These are phyloP conservation scores for Pterophyllum scalare DNA, from an alignment of 2,113 vertebrate species.

Conservation along the genomic window DNA sequence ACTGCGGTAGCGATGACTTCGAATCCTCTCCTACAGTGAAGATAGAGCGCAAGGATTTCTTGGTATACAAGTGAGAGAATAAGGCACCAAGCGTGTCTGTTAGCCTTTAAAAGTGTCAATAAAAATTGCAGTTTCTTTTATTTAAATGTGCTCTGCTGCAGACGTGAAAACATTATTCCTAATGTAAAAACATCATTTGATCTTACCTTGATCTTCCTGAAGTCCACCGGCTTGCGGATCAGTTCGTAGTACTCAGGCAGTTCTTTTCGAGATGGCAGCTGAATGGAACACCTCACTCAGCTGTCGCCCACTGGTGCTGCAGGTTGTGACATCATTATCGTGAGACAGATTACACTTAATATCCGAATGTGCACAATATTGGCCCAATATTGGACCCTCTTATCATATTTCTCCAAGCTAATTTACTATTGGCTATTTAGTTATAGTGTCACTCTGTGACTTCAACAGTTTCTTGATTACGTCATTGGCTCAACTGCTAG, in stretches of 20 bases:
- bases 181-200: background rate
- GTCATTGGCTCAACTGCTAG: background rate
- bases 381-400: background rate
- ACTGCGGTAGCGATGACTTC: conserved; percentile 92
- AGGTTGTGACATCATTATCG: conserved; percentile 26
- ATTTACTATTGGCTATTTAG: background rate
- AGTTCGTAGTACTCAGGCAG: conserved; percentile 96
- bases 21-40: conserved; percentile 87
- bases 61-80: background rate
- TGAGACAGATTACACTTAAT: background rate
- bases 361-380: background rate
- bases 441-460: too few species aligned
- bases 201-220: conserved; percentile 95
- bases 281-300: conserved; percentile 96
- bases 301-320: conserved; percentile 90
- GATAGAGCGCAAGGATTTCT: background rate
- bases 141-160: background rate
- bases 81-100: background rate
- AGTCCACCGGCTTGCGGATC: conserved; percentile 96
- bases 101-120: background rate
- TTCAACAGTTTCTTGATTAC: too few species aligned
- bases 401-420: background rate
- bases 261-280: conserved; percentile 94
- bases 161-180: background rate
- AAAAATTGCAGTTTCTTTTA: background rate